Base-by-base conservation (phyloP, 2,113 vertebrate species). In the Gobio gobio region DNA sequence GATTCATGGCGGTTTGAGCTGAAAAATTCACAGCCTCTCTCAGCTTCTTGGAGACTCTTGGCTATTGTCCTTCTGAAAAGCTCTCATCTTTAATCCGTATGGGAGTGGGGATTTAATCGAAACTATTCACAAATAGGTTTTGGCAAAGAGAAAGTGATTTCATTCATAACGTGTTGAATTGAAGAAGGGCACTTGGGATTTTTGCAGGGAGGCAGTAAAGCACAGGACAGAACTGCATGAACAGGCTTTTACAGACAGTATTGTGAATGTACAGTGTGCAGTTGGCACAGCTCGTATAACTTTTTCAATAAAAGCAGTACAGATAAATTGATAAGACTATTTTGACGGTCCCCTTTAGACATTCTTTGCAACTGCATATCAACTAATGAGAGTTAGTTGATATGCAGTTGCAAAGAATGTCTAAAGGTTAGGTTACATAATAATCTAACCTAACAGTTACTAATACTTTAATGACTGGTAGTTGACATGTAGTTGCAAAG, bases 41-140 rank as follows among this genome's bases (percentile, higher is more conserved):
- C 51, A 24, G 54, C 36, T 26, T 78, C 54, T 78, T 26, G 76
- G 51, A 43, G 33, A 78, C 29, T 58, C 20, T 78, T 12, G 5
- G 54, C 56, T 78, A 78, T 61, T 78, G 76, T 78, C 36, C 76
- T 78, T 59, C 36, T 78, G 76, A 61, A 40, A 78, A 78, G 56
- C 22, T 43, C 76, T 45, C 76, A 36, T 36, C 13, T 78, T 33
- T 78, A 78, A 43, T 56, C 76, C 36, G 12, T 24, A 61, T 59
- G 36, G 29, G 76, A 78, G 76, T 33, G 29, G 76, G 33, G 33
- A 10, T 78, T 78, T 78, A 61, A 78, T 61, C 13, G 76, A 78
- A 78, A 78, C 36, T 78, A 61, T 78, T 78, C 76, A 61, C 22
- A 78, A 78, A 78, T 78, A 24, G 76, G 6, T 59, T 78, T 40